Base-by-base conservation (phyloP, 2,888 invertebrate species). In the Neuroscelio doddi region DNA sequence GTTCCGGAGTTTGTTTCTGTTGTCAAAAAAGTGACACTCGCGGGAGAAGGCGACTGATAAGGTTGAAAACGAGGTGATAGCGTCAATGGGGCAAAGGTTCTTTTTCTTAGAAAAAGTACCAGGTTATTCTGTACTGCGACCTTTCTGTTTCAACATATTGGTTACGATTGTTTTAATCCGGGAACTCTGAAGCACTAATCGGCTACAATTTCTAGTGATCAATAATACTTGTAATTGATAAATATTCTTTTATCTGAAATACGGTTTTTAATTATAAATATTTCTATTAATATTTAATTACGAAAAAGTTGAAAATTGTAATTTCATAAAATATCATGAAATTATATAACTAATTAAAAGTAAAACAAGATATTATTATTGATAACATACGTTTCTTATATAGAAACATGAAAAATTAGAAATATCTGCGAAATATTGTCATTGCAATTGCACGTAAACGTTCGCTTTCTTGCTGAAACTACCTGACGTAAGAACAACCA, bases 391-490 rank as follows among this genome's bases (percentile, higher is more conserved):
- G n/a, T n/a, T n/a, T n/a, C n/a, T n/a, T n/a, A n/a, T n/a, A n/a
- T n/a, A n/a, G n/a, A n/a, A n/a, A n/a, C 36, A 7, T 30, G 17
- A 17, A 26, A 69, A 75, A 76, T 77, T 77, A 76, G 69, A 64
- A 69, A 64, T 71, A 70, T 74, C 64, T 66, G 69, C 71, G 73
- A 78, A 70, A 70, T 69, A 78, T 76, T 76, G 72, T 78, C 74
- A 77, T 78, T 74, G 76, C 76, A 77, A 77, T 76, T 75, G 71
- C 66, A 12, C 67, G 44, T 71, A 14, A 72, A 75, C 71, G 72
- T 74, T 69, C 66, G 58, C 71, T 70, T 72, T 64, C 68, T 69
- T 46, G 51, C 32, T 29, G 46, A 16, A n/a, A 9, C 15, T 8
- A 44, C 29, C 15, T 27, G 27, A 44, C 12, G 24, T 9, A 14